Evolutionary conservation across 2,797 vertebrate genomes (phyloP), one percentile per base, ranked within the genome.

Genomic region (Etheostoma perlongum): DNA sequence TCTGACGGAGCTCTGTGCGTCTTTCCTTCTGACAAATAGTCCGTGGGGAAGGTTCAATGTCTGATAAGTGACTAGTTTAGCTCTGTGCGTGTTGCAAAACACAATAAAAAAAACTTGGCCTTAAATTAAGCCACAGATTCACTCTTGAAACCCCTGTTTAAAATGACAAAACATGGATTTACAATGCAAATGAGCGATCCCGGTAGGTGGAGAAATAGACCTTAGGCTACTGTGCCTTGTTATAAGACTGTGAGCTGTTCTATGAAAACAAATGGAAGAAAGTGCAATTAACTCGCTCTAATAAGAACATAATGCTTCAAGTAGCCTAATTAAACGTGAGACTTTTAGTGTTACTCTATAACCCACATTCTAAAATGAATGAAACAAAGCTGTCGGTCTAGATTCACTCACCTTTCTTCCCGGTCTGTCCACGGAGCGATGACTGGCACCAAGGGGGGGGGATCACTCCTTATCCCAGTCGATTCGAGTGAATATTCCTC

Each of bases 331-430:
- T 40, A 40, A 40, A 40, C 10, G 1, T 1, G 16, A 13, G 3
- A 19, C 2, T 54, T 55, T 40, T 19, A 23, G 18, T 21, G 1
- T 4, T 5, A 44, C 46, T 62, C 23, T 48, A 18, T 55, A 14
- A 57, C 9, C 16, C 7, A 51, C n/a, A 4, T 11, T 44, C n/a
- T 63, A 47, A 57, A 86, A 79, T 86, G 73, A 91, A 82, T 86
- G 85, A 85, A 72, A 49, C 59, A 71, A 72, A 77, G 84, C 79
- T 79, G 87, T 84, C 64, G 3, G 23, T 79, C 77, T 61, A 80
- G 68, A 57, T 72, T 76, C 73, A 92, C 89, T 80, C 66, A 91
- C 91, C 90, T 89, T 64, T 82, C 51, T 79, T 69, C 65, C 57
- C 16, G 64, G n/a, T 68, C 69, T 68, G 71, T 75, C 67, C 46